phyloP scores from a whole-genome alignment of 2,113 vertebrate species.

The Carlito syrichta region DNA sequence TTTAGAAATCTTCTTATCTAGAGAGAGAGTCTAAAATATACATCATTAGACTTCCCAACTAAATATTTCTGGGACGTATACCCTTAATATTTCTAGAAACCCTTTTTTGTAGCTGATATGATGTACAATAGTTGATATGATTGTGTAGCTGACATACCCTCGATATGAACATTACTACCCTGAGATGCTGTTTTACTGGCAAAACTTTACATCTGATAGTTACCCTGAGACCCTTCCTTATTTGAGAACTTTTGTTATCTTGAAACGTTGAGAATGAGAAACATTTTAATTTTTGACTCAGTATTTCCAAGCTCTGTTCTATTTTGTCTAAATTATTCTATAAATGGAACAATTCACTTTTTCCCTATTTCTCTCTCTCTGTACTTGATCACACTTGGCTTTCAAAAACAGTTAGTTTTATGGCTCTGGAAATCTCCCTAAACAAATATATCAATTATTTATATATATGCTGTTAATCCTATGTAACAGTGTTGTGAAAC shows the following conservation, averaged over 20 bases:
- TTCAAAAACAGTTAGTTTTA: background rate
- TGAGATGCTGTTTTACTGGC: background rate
- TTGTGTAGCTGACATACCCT: no score
- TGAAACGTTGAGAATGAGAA: background rate
- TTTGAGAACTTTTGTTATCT: background rate
- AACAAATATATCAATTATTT: background rate
- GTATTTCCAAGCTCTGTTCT: background rate
- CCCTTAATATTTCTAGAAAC: background rate
- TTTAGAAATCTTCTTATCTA: background rate
- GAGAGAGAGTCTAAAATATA: background rate
- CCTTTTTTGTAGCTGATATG: background rate
- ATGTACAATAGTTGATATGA: no score
- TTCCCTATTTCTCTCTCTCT: background rate
- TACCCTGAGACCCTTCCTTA: background rate
- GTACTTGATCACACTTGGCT: background rate
- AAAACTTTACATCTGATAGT: background rate
- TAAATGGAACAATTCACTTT: background rate
- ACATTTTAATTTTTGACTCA: background rate
- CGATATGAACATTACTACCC: background rate
- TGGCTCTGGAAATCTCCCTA: background rate
- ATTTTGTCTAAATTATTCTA: background rate
- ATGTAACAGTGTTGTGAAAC: background rate
- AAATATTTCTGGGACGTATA: background rate
- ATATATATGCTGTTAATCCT: background rate
- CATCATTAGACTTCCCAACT: background rate